Evolutionary conservation across 1,140 invertebrate genomes (phyloP), one percentile per base, ranked within the genome.

Genomic region (Papilio helenus): DNA sequence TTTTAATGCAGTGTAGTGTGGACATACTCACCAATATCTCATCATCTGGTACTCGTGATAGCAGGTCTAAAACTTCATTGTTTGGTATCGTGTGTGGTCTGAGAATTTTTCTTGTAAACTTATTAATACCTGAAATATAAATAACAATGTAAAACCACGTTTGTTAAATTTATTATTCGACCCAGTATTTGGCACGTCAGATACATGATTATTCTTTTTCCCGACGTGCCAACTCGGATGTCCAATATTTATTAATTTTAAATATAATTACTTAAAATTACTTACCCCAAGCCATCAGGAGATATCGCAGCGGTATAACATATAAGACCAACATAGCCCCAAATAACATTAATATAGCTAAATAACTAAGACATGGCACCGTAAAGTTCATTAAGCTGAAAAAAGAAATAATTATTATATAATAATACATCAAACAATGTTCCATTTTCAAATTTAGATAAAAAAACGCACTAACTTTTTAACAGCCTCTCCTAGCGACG

Each of bases 331-430:
- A 83, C 79, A 96, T 96, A 7, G 96, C 97, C n/a, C 96, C 93
- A 68, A 96, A 86, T 2, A 98, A 90, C 76, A 98, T 94, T 12
- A 98, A 92, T 80, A 99, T 97, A 20, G 98, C 98, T 86, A 99
- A 95, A 95, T 97, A 98, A 84, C 98, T 99, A 76, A 99, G 95
- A 95, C 99, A 99, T 74, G 99, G 98, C 81, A 99, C 98, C 46
- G 98, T 98, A 95, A 99, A 99, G 91, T 99, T 99, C 95, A 99
- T 98, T 79, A 98, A 97, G 93, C 98, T 99, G 95, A 79, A 96
- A 96, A 84, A 80, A 84, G 5, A 39, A 39, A 39, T 34, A 39
- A 39, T 39, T 39, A 39, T 29, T 29, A 2, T 29, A 29, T 2
- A 29, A 29, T 3, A 29, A 29, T 29, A 29, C 7, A 39, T 39